Conservation (phyloP, 2,113 vertebrate genomes). For the Aegypius monachus region DNA sequence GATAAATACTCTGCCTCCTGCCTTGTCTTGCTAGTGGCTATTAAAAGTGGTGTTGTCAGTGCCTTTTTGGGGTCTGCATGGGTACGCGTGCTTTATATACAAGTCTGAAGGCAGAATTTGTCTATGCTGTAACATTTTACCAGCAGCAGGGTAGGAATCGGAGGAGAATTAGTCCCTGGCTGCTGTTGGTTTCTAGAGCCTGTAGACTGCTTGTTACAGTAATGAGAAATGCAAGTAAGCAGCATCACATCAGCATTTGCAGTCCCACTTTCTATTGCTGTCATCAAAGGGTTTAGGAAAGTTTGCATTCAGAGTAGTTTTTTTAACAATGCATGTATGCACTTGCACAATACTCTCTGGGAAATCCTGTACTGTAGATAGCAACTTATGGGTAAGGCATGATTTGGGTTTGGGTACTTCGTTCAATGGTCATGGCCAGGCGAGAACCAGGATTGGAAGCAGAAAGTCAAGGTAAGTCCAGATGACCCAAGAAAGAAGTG, state of each 20-base stretch:
- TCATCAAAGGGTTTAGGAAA: slow-evolving; percentile 52
- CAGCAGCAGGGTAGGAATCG: neutral
- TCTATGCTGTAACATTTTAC: neutral
- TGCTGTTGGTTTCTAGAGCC: neutral
- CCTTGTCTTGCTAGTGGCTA: neutral
- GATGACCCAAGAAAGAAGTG: neutral
- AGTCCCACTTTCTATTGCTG: slow-evolving; percentile 59
- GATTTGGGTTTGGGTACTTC: neutral
- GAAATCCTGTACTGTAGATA: neutral
- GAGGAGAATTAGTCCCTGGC: neutral
- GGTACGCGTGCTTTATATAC: neutral
- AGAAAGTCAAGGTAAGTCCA: neutral
- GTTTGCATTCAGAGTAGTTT: slow-evolving; percentile 11
- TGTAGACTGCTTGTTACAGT: neutral
- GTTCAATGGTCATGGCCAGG: neutral
- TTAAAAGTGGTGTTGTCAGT: neutral
- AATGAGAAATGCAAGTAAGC: slow-evolving; percentile 21
- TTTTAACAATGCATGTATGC: neutral
- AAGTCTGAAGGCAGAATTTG: neutral
- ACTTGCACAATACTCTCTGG: neutral
- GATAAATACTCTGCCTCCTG: neutral
- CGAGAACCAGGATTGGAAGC: neutral
- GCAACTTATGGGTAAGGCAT: neutral
- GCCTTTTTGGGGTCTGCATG: neutral
- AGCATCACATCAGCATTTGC: neutral